Base-by-base conservation (phyloP, 2,113 vertebrate species). In the Silurus glanis region DNA sequence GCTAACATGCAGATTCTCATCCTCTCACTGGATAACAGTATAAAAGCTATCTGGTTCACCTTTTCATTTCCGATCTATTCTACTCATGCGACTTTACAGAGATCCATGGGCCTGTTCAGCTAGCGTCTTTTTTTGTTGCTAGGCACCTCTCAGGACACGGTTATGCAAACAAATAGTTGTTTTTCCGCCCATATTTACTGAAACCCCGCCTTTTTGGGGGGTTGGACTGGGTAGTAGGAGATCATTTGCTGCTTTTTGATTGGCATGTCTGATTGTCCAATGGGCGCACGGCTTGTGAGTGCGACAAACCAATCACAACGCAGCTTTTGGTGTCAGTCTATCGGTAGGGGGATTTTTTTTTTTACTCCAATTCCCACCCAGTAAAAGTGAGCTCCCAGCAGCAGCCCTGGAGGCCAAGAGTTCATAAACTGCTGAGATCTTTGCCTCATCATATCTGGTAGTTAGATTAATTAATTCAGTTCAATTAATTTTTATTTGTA, bases 61-160 rank as follows among this genome's bases (percentile, higher is more conserved):
- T 55, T 37, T 14, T 55, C 13, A 12, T 53, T 58, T 14, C 16
- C 16, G 3, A 1, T 37, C 12, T 45, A 53, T 53, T 0, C 0
- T 19, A 56, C 37, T 9, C 12, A 80, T 6, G 28, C 6, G 10
- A 47, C 28, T 49, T 23, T 21, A 5, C 17, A 23, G 56, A 47
- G 56, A 6, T 62, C 64, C 5, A 49, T 47, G 16, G n/a, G 9
- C 23, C 55, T 67, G 8, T 64, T n/a, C 21, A 58, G 67, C 16
- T 5, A 79, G 90, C 90, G 89, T 91, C 90, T 74, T 85, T 80
- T 78, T n/a, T 76, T 66, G 94, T 94, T 93, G 92, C 94, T 90
- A 93, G 88, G 93, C 88, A 89, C 85, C 74, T 62, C 76, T 88
- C 78, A 64, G 56, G 87, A 80, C 55, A 53, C 84, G 25, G 23